Conservation (phyloP, 1,140 invertebrate species). For the Euura lappo region DNA sequence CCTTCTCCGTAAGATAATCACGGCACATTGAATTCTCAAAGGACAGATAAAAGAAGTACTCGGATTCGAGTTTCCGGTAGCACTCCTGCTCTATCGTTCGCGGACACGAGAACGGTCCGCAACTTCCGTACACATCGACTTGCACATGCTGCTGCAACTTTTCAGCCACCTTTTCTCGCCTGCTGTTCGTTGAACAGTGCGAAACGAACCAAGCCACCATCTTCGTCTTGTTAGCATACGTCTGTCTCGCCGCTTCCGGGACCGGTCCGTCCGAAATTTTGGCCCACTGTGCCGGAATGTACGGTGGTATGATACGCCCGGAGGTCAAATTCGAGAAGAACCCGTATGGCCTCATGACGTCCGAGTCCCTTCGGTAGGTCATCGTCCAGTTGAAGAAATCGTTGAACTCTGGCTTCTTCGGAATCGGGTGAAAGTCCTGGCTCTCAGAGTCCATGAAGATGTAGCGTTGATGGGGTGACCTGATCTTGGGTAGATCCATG, state of each 20-base stretch:
- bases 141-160: constrained; percentile 60
- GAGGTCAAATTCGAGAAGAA: constrained; percentile 49
- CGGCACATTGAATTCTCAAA: constrained; percentile 66
- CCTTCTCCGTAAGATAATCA: constrained; percentile 67
- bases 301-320: constrained; percentile 18
- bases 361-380: constrained; percentile 65
- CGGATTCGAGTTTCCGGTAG: constrained; percentile 46
- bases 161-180: constrained; percentile 59
- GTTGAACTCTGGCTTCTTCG: constrained; percentile 51
- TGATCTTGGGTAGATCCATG: constrained; percentile 42
- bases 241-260: neutral
- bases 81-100: constrained; percentile 41
- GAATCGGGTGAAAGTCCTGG: constrained; percentile 30
- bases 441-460: constrained; percentile 62
- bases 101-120: constrained; percentile 49
- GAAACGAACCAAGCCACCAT: constrained; percentile 68
- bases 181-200: constrained; percentile 62
- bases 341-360: constrained; percentile 59
- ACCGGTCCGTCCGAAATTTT: neutral
- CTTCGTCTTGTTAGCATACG: constrained; percentile 46
- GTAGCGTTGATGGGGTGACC: constrained; percentile 56
- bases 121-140: constrained; percentile 71
- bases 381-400: constrained; percentile 68
- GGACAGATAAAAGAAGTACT: constrained; percentile 69
- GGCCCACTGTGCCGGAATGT: constrained; percentile 8